phyloP scores from a whole-genome alignment of 2,113 vertebrate species.

The Hirundichthys speculiger region DNA sequence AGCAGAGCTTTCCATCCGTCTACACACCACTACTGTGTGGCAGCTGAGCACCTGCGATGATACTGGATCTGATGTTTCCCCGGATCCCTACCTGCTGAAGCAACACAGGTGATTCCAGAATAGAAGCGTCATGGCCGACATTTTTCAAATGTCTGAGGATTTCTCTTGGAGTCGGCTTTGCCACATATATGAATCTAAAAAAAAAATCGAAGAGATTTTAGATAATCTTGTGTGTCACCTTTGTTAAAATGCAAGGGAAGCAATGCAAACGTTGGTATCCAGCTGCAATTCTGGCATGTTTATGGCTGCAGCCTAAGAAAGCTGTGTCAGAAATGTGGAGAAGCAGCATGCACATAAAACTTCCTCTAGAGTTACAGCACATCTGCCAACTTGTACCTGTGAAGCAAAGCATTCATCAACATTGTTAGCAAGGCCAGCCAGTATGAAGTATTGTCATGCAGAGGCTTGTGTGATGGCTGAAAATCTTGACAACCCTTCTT shows the following conservation, averaged over 20 bases:
- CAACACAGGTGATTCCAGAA: conserved; percentile 47
- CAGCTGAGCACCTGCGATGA: conserved; percentile 49
- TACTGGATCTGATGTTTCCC: conserved; percentile 48
- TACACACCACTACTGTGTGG: conserved; percentile 37
- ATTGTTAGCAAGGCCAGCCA: conserved; percentile 51
- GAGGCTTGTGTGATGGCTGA: conserved; percentile 20
- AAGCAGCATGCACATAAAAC: too few relatives aligned
- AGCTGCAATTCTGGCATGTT: too few relatives aligned
- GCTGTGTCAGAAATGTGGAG: too few relatives aligned
- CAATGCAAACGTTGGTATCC: too few relatives aligned
- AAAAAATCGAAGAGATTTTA: too few relatives aligned
- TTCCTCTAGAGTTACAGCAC: conserved; percentile 39
- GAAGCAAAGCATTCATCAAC: conserved; percentile 46
- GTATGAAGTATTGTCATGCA: conserved; percentile 3
- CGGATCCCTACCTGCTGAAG: conserved; percentile 38
- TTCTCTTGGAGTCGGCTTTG: conserved; percentile 31
- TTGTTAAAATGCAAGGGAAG: too few relatives aligned
- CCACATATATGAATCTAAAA: background rate
- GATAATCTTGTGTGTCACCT: too few relatives aligned
- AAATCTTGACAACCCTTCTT: conserved; percentile 59
- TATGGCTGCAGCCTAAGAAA: too few relatives aligned
- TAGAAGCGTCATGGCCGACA: conserved; percentile 36
- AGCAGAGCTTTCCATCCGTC: conserved; percentile 40
- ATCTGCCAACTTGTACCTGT: conserved; percentile 14
- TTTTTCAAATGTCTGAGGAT: conserved; percentile 39